Evolutionary conservation across 2,888 invertebrate genomes (phyloP).

Genomic region (Prosopocoilus inquinatus): DNA sequence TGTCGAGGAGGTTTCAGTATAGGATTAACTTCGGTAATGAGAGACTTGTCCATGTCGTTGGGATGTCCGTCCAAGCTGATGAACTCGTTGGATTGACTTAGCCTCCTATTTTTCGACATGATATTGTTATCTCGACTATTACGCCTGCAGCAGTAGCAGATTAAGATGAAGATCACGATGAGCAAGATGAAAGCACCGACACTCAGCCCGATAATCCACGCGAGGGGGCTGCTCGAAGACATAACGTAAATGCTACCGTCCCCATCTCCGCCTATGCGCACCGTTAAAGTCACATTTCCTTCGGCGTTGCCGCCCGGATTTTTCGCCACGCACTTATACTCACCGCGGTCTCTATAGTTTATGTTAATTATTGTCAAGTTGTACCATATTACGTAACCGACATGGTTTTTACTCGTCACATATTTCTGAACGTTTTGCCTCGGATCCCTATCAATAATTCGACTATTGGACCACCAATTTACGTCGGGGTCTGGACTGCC

Average conservation of each 20-base stretch:
- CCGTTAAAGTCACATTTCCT: conserved; percentile 66
- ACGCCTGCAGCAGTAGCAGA: conserved; percentile 45
- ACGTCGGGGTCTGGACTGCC: conserved; percentile 77
- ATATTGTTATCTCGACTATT: conserved; percentile 23
- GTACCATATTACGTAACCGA: conserved; percentile 53
- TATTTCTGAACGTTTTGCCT: conserved; percentile 52
- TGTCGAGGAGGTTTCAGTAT: conserved; percentile 80
- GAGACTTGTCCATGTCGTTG: conserved; percentile 80
- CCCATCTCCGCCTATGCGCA: conserved; percentile 29
- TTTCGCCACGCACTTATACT: conserved; percentile 71
- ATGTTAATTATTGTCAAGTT: conserved; percentile 57
- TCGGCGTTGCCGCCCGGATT: conserved; percentile 80
- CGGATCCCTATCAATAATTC: conserved; percentile 57
- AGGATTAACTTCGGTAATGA: conserved; percentile 81
- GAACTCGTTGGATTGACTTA: conserved; percentile 48
- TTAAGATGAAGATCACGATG: conserved; percentile 50
- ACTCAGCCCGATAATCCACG: conserved; percentile 52
- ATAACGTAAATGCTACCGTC: conserved; percentile 26
- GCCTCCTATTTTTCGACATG: conserved; percentile 37
- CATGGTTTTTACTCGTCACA: conserved; percentile 27
- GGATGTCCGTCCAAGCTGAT: conserved; percentile 74
- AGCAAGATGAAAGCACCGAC: conserved; percentile 52
- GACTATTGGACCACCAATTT: conserved; percentile 69
- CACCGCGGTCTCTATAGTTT: conserved; percentile 51
- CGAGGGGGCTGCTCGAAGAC: conserved; percentile 46